Conservation (phyloP, 1,140 invertebrate species). For the Lepidotrigona ventralis region DNA sequence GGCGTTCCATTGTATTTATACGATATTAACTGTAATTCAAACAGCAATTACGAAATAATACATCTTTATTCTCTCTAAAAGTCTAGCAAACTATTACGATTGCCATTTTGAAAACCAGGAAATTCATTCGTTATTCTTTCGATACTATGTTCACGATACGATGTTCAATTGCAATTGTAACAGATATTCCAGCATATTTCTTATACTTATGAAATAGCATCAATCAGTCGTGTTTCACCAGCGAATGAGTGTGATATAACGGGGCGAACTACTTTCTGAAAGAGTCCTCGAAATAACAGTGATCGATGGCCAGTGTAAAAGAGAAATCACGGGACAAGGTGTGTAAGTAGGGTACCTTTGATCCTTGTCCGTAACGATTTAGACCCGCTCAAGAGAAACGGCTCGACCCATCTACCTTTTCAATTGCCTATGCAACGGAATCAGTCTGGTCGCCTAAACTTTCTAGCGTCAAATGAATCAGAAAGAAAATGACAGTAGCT, state of each 20-base stretch:
- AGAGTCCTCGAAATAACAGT: slow-evolving; percentile 22
- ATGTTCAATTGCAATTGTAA: not conserved
- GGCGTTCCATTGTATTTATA: too few relatives aligned
- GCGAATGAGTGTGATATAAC: not conserved
- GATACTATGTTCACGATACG: not conserved
- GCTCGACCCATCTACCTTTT: slow-evolving; percentile 43
- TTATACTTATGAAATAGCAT: not conserved
- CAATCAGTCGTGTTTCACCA: not conserved
- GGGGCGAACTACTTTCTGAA: slow-evolving; percentile 13
- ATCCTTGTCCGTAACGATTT: slow-evolving; percentile 42
- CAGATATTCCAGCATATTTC: not conserved
- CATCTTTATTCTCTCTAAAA: not conserved
- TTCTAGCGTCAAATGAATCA: slow-evolving; percentile 41
- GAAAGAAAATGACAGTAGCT: slow-evolving; percentile 23
- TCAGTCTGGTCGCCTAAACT: slow-evolving; percentile 8
- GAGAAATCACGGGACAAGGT: slow-evolving; percentile 37
- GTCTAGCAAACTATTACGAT: not conserved
- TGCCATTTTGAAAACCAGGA: not conserved
- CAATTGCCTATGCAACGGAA: slow-evolving; percentile 31
- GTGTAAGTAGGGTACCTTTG: slow-evolving; percentile 54
- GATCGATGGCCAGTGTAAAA: slow-evolving; percentile 36
- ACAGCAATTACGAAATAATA: not conserved
- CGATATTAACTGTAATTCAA: not conserved
- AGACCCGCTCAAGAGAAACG: slow-evolving; percentile 45
- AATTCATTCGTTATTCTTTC: not conserved